Base-by-base conservation (phyloP, 2,888 invertebrate species). In the Hyppa rectilinea region DNA sequence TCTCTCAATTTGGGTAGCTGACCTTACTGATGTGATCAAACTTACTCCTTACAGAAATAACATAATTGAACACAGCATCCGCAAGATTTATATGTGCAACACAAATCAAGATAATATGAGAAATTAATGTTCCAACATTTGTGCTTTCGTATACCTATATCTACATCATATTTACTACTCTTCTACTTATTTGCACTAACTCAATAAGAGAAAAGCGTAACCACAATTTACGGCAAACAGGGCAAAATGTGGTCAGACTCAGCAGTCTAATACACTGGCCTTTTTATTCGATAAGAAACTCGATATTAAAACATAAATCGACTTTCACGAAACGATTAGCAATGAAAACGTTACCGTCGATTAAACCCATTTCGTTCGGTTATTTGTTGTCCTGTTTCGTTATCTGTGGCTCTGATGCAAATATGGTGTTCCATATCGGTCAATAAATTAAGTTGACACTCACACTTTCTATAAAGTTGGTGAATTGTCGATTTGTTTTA, bases 361-460 rank as follows among this genome's bases (percentile, higher is more conserved):
- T 84, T 80, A 82, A 78, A 80, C 66, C 78, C 75, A 85, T 85
- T 85, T 86, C 75, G 80, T 85, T 78, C 74, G 81, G 78, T 86
- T 87, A 87, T 88, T 87, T 85, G 85, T 84, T 73, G 78, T 67
- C 58, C 84, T 62, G 84, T 82, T 82, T 84, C 82, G 83, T 87
- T 88, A 89, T 85, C 83, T 82, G 56, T 52, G 60, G 73, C 67
- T 81, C 82, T 80, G 85, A 87, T 85, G 85, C 85, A 86, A 87
- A 85, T 88, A 87, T 86, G 81, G 81, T 80, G 80, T 82, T 77
- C 70, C 82, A 87, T 88, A 89, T 86, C 87, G 76, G 70, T 23
- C 56, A 75, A 85, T 88, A 87, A 89, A 87, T 87, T 80, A 83
- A 77, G 71, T 75, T 81, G 84, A 77, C 86, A 86, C 87, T 87